A percentile compares a stretch with the other conserved stretches of the same genome.
Evolutionary conservation across 1,140 invertebrate species (phyloP).

Genomic region (Latrodectus geometricus): DNA sequence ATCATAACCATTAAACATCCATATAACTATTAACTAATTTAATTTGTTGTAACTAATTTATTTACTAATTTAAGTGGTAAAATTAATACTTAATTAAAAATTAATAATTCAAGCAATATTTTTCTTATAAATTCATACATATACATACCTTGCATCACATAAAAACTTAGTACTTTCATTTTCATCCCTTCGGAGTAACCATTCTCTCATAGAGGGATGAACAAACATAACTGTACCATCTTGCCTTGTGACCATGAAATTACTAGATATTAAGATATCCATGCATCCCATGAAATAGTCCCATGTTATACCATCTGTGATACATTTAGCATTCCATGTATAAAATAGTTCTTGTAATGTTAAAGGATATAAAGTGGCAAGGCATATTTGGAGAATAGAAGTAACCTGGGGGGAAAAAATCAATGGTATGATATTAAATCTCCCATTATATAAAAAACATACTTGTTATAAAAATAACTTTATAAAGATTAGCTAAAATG

Average conservation of each 20-base stretch:
- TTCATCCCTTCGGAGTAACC: slow-evolving; percentile 91
- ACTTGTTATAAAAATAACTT: too few species aligned
- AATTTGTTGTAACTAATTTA: too few species aligned
- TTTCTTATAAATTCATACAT: not conserved
- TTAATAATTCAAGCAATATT: too few species aligned
- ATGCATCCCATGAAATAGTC: slow-evolving; percentile 89
- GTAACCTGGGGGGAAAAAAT: slow-evolving; percentile 64
- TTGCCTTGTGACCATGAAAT: slow-evolving; percentile 86
- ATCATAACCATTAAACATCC: too few species aligned
- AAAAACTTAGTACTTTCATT: slow-evolving; percentile 90
- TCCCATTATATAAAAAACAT: not conserved
- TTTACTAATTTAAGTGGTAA: too few species aligned
- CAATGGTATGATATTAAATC: not conserved
- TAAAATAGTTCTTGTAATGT: slow-evolving; percentile 92
- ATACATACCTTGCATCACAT: slow-evolving; percentile 75
- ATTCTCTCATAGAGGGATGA: slow-evolving; percentile 95
- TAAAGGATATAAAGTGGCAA: slow-evolving; percentile 90
- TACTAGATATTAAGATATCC: slow-evolving; percentile 77
- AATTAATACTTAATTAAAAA: not conserved
- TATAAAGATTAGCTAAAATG: too few species aligned
- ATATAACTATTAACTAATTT: too few species aligned
- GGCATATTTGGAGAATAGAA: slow-evolving; percentile 85
- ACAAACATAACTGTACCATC: slow-evolving; percentile 97
- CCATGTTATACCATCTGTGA: slow-evolving; percentile 82
- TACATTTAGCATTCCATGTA: slow-evolving; percentile 86